Base-by-base conservation (phyloP, 2,113 vertebrate species). In the Aythya baeri region DNA sequence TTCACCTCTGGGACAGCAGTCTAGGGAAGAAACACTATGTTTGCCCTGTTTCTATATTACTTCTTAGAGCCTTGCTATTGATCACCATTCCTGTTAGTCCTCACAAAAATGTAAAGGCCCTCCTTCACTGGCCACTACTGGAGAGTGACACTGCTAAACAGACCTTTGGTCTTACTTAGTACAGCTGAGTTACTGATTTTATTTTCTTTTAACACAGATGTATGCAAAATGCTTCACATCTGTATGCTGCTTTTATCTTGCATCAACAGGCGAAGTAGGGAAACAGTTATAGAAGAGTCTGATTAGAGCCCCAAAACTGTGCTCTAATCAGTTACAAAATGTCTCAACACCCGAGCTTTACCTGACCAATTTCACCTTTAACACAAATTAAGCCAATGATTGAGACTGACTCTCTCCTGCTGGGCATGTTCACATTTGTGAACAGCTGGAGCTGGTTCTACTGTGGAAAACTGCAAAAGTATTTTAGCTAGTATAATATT, bases 381-480 rank as follows among this genome's bases (percentile, higher is more conserved):
- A 54, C 6, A 23, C 2, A 17, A 85, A 73, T 14, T 27, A 27
- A 79, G n/a, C 13, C 32, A 67, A 17, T 1, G 0, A 41, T 25
- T 59, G 75, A 70, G 81, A 32, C 55, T 29, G 27, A 34, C n/a
- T 41, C 22, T 17, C 27, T 61, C 70, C 74, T 68, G 57, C 77
- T 63, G 46, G 68, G 26, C 61, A 52, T 0, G 0, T 55, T 86
- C 31, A 68, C 0, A 46, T 57, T 41, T 85, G 38, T 50, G 43
- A 94, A 38, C 16, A 29, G 68, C 57, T 72, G 27, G 31, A 84
- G 65, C 57, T 89, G 61, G 50, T 2, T 50, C 59, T 36, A 17
- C 31, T 59, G 12, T 0, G 6, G 63, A 92, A 78, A 92, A 27
- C 61, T 50, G 52, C 61, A 54, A 0, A 70, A 66, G 26, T 43